Evolutionary conservation across 2,797 vertebrate species (phyloP).

Genomic region (Neosilurus mollespiculum): DNA sequence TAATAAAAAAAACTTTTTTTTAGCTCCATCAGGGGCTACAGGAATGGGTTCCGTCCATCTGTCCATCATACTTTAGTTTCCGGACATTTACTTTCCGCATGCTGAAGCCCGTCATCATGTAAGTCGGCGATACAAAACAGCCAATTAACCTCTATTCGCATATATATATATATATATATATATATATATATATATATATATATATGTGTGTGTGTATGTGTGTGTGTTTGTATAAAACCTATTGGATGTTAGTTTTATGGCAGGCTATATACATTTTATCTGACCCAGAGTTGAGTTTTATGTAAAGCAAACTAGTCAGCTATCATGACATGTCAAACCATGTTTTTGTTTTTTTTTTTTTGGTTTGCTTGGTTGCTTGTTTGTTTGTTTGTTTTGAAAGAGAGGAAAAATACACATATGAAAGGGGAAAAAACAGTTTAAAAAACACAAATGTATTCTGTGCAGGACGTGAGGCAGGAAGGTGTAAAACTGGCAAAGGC

Average conservation of each 20-base stretch:
- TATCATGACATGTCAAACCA: neutral
- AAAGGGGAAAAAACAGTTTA: neutral
- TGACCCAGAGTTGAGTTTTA: neutral
- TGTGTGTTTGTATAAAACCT: neutral
- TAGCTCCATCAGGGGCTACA: too few species aligned
- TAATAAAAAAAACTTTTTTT: too few species aligned
- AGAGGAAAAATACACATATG: neutral
- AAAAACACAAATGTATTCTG: conserved; percentile 36
- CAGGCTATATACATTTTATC: neutral
- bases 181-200: neutral
- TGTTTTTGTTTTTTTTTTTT: too few species aligned
- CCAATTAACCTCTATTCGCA: too few species aligned
- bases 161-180: too few species aligned
- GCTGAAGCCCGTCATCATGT: too few species aligned
- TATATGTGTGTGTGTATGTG: neutral
- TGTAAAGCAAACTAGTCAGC: neutral
- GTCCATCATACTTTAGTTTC: too few species aligned
- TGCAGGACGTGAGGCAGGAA: conserved; percentile 39
- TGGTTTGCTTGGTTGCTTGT: too few species aligned
- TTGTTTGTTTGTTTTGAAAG: neutral
- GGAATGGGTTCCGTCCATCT: too few species aligned
- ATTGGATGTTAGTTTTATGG: neutral
- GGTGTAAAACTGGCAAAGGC: conserved; percentile 42
- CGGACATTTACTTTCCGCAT: too few species aligned
- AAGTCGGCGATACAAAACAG: too few species aligned